A percentile compares a stretch with the other conserved stretches of the same genome.
Conservation (phyloP, 1,140 invertebrate genomes). For the Heterodera carotae region DNA sequence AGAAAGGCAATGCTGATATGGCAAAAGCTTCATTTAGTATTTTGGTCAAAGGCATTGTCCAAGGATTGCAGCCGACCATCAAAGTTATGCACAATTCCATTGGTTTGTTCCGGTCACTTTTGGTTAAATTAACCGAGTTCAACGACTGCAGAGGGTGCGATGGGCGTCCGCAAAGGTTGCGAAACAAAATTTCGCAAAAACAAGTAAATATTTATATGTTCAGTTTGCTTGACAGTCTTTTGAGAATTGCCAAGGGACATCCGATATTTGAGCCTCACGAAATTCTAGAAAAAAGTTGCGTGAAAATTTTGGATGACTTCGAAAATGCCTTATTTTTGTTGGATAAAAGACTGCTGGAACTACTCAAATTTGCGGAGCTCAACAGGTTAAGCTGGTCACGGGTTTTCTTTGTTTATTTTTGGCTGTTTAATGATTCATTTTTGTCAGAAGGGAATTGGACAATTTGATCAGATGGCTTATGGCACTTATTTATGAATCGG, state of each 20-base stretch:
- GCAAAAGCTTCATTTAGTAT: background rate
- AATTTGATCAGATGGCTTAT: slow-evolving; percentile 14
- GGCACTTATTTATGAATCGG: slow-evolving; percentile 7
- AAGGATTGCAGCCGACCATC: background rate
- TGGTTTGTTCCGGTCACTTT: background rate
- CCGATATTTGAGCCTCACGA: background rate
- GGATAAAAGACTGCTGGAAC: background rate
- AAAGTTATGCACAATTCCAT: background rate
- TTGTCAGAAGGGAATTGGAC: slow-evolving; percentile 2
- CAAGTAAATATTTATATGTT: background rate
- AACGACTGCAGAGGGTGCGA: background rate
- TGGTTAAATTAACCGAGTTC: slow-evolving; percentile 2
- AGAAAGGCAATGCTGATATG: background rate
- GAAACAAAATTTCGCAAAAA: background rate
- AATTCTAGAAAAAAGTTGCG: background rate
- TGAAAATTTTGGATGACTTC: background rate
- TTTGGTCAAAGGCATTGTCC: slow-evolving; percentile 11
- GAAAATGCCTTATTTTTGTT: slow-evolving; percentile 7
- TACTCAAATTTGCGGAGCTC: slow-evolving; percentile 10
- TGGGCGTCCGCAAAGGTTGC: background rate
- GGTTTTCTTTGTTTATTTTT: too few relatives aligned
- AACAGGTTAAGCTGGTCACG: background rate
- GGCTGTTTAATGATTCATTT: background rate
- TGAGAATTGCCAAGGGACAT: slow-evolving; percentile 14
- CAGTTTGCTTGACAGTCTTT: slow-evolving; percentile 10